These are phyloP conservation scores for Coboldia fuscipes DNA, from an alignment of 1,140 invertebrate species.

Conservation along the genomic window DNA sequence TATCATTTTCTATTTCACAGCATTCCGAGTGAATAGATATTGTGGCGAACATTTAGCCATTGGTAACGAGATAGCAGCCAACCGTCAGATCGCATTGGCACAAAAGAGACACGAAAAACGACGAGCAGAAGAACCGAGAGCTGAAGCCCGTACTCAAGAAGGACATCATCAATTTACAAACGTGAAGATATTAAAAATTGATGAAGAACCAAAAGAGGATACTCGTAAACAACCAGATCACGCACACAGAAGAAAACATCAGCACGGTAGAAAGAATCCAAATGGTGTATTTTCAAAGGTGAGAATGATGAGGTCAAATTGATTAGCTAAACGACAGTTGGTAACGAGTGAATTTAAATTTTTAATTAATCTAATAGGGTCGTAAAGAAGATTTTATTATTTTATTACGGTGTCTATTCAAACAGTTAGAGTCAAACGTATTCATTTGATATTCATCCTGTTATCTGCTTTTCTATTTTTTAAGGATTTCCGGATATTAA, in stretches of 20 bases:
- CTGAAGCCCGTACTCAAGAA: slow-evolving; percentile 2
- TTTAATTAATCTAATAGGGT: no score
- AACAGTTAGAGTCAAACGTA: neutral
- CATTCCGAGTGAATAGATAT: slow-evolving; percentile 3
- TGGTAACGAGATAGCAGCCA: slow-evolving; percentile 2
- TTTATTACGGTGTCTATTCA: neutral
- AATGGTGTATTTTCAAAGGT: slow-evolving; percentile 6
- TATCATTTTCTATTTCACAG: neutral
- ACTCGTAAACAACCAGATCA: neutral
- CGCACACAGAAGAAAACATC: slow-evolving; percentile 2
- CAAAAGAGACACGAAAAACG: neutral
- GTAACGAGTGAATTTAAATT: no score
- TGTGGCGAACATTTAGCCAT: slow-evolving; percentile 3
- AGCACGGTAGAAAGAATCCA: no score
- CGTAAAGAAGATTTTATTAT: neutral
- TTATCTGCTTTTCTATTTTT: slow-evolving; percentile 1
- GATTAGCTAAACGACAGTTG: no score
- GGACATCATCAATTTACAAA: slow-evolving; percentile 4
- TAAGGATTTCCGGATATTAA: slow-evolving; percentile 5
- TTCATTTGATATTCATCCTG: no score
- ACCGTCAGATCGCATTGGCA: neutral
- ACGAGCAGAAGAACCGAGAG: slow-evolving; percentile 2
- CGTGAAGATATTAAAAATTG: slow-evolving; percentile 1
- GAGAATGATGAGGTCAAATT: neutral
- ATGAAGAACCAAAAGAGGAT: neutral